Conservation (phyloP, 2,888 invertebrate species). For the Drosophila dives region DNA sequence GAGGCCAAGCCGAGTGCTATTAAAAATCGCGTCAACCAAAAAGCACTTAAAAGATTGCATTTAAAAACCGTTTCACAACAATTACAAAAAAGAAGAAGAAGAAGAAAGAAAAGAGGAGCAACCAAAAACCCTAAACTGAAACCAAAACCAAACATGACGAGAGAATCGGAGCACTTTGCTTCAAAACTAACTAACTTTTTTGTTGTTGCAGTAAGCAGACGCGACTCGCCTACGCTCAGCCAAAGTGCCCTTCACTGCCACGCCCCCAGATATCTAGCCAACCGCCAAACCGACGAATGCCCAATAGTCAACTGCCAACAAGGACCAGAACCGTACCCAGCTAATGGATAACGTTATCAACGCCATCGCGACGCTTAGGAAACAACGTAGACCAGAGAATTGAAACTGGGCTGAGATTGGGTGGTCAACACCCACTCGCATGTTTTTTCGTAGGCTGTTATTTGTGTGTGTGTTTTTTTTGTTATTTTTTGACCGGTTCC, state of each 20-base stretch:
- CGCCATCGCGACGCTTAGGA: slow-evolving; percentile 62
- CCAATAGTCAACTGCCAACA: slow-evolving; percentile 9
- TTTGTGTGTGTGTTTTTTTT: neutral
- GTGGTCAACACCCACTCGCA: slow-evolving; percentile 2
- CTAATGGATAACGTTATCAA: slow-evolving; percentile 73
- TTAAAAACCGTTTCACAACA: slow-evolving; percentile 55
- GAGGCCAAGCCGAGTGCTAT: slow-evolving; percentile 59
- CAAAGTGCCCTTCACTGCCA: slow-evolving; percentile 44
- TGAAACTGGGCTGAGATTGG: slow-evolving; percentile 6
- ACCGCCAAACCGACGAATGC: slow-evolving; percentile 2
- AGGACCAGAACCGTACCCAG: slow-evolving; percentile 19
- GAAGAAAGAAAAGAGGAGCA: neutral
- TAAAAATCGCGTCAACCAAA: slow-evolving; percentile 68
- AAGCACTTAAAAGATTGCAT: slow-evolving; percentile 73
- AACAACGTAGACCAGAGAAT: slow-evolving; percentile 14
- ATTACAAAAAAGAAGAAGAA: slow-evolving; percentile 12
- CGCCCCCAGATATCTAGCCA: slow-evolving; percentile 18
- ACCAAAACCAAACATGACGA: slow-evolving; percentile 53
- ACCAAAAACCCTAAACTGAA: slow-evolving; percentile 28
- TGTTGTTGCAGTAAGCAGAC: slow-evolving; percentile 11
- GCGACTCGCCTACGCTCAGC: slow-evolving; percentile 3
- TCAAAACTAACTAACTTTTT: slow-evolving; percentile 64
- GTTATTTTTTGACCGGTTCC: slow-evolving; percentile 1
- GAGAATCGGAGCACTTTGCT: slow-evolving; percentile 52
- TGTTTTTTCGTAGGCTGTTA: slow-evolving; percentile 18